Conservation (phyloP, 2,797 vertebrate species). For the Chaetophractus vellerosus region DNA sequence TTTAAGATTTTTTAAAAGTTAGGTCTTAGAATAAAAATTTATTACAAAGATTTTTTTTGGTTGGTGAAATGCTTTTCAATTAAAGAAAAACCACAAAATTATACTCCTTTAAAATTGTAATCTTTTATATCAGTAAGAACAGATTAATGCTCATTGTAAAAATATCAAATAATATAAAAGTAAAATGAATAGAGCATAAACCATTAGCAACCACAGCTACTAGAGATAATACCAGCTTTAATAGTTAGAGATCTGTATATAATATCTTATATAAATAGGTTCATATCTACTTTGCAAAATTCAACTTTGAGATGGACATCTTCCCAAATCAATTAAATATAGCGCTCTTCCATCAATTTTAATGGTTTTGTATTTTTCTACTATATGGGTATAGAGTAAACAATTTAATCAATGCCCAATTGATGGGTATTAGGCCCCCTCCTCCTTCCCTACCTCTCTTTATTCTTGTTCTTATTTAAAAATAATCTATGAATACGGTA, state of each 20-base stretch:
- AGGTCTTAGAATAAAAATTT: constrained; percentile 26
- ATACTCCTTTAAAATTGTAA: not conserved
- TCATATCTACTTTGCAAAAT: constrained; percentile 7
- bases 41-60: not conserved
- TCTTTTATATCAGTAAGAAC: constrained; percentile 42
- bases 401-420: not conserved
- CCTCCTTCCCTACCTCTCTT: not conserved
- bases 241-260: constrained; percentile 15
- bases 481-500: not conserved
- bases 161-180: not conserved
- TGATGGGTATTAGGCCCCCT: not conserved
- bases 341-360: not conserved
- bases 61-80: constrained; percentile 22
- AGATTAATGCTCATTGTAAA: constrained; percentile 4
- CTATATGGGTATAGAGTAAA: not conserved
- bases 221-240: not conserved
- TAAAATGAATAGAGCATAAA: constrained; percentile 16
- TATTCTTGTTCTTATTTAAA: not conserved
- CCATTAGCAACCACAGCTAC: constrained; percentile 19
- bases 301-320: not conserved
- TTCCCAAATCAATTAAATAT: constrained; percentile 17
- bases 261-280: not conserved
- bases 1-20: constrained; percentile 44
- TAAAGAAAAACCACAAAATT: constrained; percentile 55
- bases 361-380: not conserved